These are phyloP conservation scores for Mugil cephalus DNA, from an alignment of 2,113 vertebrate genomes.

Conservation along the genomic window DNA sequence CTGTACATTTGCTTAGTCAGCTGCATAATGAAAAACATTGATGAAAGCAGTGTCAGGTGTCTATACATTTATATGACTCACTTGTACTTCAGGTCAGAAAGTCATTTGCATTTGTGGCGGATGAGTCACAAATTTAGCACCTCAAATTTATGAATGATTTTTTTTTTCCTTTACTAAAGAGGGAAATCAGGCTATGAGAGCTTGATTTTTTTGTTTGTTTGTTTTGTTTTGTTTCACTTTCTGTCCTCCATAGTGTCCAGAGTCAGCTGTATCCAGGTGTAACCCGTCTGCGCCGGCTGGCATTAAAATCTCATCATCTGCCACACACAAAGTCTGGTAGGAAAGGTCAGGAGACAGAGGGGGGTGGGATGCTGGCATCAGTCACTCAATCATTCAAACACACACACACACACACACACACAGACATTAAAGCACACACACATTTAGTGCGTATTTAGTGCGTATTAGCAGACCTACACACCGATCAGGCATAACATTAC, in stretches of 20 bases:
- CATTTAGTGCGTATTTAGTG: neutral
- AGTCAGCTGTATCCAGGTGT: slow-evolving; percentile 14
- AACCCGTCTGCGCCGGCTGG: slow-evolving; percentile 21
- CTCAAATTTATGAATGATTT: no score
- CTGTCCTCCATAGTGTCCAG: neutral
- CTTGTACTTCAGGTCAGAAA: no score
- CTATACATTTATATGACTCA: no score
- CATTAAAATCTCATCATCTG: slow-evolving; percentile 69
- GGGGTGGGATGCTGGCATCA: slow-evolving; percentile 37
- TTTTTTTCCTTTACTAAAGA: no score
- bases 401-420: slow-evolving; percentile 11
- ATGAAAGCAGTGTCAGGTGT: no score
- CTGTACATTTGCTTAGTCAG: no score
- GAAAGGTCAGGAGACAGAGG: slow-evolving; percentile 67
- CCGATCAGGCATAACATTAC: no score
- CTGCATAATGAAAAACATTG: no score
- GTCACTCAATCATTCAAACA: slow-evolving; percentile 25
- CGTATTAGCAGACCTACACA: no score
- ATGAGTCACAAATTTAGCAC: no score
- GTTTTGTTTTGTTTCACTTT: neutral
- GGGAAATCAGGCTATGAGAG: no score
- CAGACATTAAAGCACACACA: neutral
- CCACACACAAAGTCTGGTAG: slow-evolving; percentile 48
- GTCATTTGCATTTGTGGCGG: no score
- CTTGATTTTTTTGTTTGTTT: neutral